These are phyloP conservation scores for Campodea augens DNA, from an alignment of 1,140 invertebrate species.

Conservation along the genomic window DNA sequence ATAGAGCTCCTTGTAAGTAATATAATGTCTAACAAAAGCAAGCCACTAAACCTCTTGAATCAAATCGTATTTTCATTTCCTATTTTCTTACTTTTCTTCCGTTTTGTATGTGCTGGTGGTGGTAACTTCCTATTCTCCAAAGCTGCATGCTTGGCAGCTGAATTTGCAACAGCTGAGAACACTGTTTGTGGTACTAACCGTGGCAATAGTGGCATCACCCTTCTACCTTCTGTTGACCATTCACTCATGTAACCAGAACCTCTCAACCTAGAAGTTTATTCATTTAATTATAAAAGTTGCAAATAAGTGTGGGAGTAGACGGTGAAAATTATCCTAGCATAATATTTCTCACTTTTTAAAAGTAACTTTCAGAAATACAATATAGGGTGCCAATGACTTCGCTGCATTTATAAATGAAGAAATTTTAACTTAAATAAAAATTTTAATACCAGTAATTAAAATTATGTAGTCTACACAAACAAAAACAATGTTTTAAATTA, in stretches of 20 bases:
- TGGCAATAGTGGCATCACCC: constrained; percentile 58
- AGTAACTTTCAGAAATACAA: no score
- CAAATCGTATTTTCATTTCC: no score
- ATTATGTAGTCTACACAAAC: constrained; percentile 17
- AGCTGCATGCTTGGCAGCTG: constrained; percentile 30
- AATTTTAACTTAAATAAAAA: no score
- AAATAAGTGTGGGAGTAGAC: neutral
- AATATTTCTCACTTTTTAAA: no score
- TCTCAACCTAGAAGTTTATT: constrained; percentile 37
- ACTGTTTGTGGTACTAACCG: constrained; percentile 60
- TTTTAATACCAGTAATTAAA: constrained; percentile 17
- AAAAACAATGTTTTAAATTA: constrained; percentile 8
- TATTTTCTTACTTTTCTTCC: no score
- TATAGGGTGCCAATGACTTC: no score
- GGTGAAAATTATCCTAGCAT: no score
- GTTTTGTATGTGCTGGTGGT: no score
- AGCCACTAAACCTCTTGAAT: no score
- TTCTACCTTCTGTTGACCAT: constrained; percentile 68
- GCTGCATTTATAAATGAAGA: no score
- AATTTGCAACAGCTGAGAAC: constrained; percentile 66
- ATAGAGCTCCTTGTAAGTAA: no score
- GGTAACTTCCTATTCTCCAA: constrained; percentile 28
- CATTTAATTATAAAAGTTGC: neutral
- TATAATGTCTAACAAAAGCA: no score
- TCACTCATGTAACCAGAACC: constrained; percentile 59